Percentiles rank a stretch among this genome's conserved stretches.
Conservation (phyloP, 2,797 vertebrate species). For the Falco peregrinus region DNA sequence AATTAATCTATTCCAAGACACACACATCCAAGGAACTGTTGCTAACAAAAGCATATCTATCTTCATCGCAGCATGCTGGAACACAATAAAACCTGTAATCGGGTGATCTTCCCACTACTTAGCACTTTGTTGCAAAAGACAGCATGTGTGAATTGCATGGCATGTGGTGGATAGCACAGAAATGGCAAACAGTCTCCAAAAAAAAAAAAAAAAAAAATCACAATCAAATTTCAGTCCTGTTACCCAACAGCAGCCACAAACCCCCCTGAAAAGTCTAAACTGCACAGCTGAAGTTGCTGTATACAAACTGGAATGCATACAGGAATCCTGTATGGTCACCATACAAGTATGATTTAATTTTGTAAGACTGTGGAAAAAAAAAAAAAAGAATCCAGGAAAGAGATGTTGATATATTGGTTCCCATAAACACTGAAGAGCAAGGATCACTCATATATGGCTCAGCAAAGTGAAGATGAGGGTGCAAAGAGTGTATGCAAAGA, state of each 20-base stretch:
- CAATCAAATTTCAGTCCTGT: not conserved
- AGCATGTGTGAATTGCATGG: slow-evolving; percentile 40
- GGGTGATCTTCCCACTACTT: slow-evolving; percentile 57
- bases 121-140: slow-evolving; percentile 41
- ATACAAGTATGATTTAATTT: not conserved
- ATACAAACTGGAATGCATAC: not conserved
- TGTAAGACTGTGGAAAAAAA: not conserved
- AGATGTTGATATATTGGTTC: not conserved
- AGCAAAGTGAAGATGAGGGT: not conserved
- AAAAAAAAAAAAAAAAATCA: not conserved
- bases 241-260: not conserved
- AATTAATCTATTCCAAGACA: slow-evolving; percentile 39
- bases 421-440: not conserved
- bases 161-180: slow-evolving; percentile 36
- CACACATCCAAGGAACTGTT: not conserved
- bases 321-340: not conserved
- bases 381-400: not conserved
- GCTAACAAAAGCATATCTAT: slow-evolving; percentile 35
- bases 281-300: not conserved
- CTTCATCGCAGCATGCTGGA: not conserved
- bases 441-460: not conserved
- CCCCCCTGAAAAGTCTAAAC: not conserved
- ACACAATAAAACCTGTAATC: slow-evolving; percentile 57
- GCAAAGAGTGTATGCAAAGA: not conserved
- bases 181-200: slow-evolving; percentile 20